phyloP scores from a whole-genome alignment of 2,888 invertebrate genomes.

The Eumacrocentrus americanus region DNA sequence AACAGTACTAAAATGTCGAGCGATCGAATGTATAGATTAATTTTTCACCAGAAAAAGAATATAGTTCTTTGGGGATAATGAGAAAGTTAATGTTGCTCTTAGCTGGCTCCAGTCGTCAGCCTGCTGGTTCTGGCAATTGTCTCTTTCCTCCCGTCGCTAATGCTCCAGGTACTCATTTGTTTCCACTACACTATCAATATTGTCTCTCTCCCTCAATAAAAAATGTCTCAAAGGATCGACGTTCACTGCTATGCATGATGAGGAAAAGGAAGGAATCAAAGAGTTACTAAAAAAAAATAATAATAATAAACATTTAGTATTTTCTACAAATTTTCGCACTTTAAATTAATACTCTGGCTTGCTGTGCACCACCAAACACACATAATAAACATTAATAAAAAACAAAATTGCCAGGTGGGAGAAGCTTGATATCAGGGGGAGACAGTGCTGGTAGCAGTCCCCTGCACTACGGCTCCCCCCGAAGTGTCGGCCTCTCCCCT shows the following conservation, averaged over 20 bases:
- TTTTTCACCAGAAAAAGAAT: not conserved
- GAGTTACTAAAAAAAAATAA: too few relatives aligned
- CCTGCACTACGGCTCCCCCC: conserved; percentile 64
- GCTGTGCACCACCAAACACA: conserved; percentile 14
- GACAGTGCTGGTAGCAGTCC: conserved; percentile 66
- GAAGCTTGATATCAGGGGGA: conserved; percentile 58
- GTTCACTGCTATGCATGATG: conserved; percentile 25
- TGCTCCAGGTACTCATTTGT: conserved; percentile 56
- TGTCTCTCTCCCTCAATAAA: conserved; percentile 7
- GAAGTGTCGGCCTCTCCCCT: conserved; percentile 66
- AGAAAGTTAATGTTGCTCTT: conserved; percentile 42
- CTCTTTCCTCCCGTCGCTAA: conserved; percentile 58
- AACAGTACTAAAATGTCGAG: too few relatives aligned
- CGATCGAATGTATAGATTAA: too few relatives aligned
- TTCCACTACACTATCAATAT: conserved; percentile 39
- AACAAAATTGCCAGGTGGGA: conserved; percentile 55
- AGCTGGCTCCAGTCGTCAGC: conserved; percentile 59
- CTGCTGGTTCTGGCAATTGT: conserved; percentile 56
- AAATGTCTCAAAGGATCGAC: not conserved
- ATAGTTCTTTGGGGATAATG: conserved; percentile 1
- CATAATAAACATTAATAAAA: conserved; percentile 39
- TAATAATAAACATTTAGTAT: too few relatives aligned
- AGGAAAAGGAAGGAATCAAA: conserved; percentile 6
- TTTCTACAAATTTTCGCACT: too few relatives aligned
- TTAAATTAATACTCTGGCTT: conserved; percentile 23